phyloP scores from a whole-genome alignment of 2,888 invertebrate species.

The Acleris cristana region DNA sequence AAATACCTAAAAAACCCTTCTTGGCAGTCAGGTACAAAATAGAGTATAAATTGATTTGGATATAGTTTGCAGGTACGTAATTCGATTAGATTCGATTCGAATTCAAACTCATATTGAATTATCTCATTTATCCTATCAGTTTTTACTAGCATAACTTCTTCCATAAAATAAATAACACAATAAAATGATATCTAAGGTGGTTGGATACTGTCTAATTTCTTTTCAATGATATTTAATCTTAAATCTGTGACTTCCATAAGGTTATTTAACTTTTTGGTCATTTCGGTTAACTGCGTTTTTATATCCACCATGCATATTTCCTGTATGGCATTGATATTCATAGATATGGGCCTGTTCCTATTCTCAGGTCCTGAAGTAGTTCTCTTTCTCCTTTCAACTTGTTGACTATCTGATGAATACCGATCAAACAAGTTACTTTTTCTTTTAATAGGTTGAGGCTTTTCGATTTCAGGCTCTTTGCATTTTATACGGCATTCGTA shows the following conservation, averaged over 20 bases:
- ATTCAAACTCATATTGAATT: too few relatives aligned
- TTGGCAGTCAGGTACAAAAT: too few relatives aligned
- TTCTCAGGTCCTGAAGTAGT: conserved; percentile 63
- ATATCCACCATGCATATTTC: conserved; percentile 79
- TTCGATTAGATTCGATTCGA: too few relatives aligned
- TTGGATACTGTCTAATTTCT: conserved; percentile 55
- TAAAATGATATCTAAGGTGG: conserved; percentile 38
- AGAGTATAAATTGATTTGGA: too few relatives aligned
- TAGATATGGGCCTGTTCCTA: conserved; percentile 63
- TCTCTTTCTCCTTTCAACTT: conserved; percentile 69
- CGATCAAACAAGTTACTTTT: conserved; percentile 74
- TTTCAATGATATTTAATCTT: conserved; percentile 62
- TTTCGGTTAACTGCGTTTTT: conserved; percentile 69
- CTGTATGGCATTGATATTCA: conserved; percentile 73
- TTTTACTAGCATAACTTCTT: too few relatives aligned
- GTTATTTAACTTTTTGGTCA: conserved; percentile 72
- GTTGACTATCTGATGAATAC: conserved; percentile 72
- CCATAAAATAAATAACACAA: too few relatives aligned
- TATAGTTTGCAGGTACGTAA: too few relatives aligned
- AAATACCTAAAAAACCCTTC: too few relatives aligned
- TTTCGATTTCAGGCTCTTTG: conserved; percentile 59
- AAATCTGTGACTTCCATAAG: conserved; percentile 65
- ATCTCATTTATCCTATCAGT: too few relatives aligned
- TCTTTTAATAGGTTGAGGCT: conserved; percentile 67
- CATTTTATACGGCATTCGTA: conserved; percentile 71